These are phyloP conservation scores for Dolomedes plantarius DNA, from an alignment of 2,888 invertebrate species.

Conservation along the genomic window DNA sequence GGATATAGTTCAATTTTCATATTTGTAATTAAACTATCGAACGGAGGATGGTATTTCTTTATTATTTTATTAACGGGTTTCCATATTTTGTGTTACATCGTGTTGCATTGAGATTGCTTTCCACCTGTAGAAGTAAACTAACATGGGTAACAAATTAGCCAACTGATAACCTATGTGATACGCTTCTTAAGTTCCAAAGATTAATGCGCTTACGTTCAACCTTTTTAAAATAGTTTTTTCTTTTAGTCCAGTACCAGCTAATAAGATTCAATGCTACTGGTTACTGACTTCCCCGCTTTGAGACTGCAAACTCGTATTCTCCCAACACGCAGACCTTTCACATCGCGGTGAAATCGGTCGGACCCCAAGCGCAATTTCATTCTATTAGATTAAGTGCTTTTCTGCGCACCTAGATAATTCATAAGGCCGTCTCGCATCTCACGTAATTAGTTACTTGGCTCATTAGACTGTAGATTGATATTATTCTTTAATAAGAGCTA, in stretches of 20 bases:
- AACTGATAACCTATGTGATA: not conserved
- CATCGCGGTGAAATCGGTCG: too few species aligned
- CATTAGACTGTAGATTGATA: not conserved
- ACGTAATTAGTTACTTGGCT: not conserved
- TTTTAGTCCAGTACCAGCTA: too few species aligned
- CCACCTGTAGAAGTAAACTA: not conserved
- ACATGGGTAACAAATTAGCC: not conserved
- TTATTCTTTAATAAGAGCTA: not conserved
- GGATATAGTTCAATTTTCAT: conserved; percentile 27
- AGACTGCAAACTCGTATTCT: too few species aligned
- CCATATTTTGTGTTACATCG: not conserved
- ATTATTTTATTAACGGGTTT: not conserved
- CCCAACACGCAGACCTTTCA: too few species aligned
- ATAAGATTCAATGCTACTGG: too few species aligned
- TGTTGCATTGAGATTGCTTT: not conserved
- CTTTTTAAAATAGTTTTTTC: too few species aligned
- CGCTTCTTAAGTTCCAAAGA: not conserved
- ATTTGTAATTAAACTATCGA: conserved; percentile 25
- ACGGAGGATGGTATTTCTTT: not conserved
- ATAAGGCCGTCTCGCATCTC: not conserved
- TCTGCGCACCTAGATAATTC: not conserved
- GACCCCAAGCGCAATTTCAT: too few species aligned
- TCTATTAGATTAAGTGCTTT: too few species aligned
- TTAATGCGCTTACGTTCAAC: not conserved
- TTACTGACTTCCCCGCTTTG: too few species aligned